Conservation (phyloP, 2,797 vertebrate genomes). For the Jordanella pulchra region DNA sequence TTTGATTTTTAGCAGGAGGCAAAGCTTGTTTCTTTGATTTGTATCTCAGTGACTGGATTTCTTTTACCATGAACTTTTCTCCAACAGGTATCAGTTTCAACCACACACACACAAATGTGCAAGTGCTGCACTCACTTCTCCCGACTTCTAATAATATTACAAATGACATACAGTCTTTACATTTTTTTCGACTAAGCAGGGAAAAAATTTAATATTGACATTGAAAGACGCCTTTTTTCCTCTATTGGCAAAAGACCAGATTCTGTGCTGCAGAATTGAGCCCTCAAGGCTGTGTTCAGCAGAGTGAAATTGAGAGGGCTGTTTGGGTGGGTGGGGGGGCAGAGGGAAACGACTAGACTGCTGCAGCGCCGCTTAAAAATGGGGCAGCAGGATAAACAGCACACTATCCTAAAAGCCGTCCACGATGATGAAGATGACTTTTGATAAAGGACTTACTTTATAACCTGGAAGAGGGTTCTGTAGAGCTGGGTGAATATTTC, state of each 20-base stretch:
- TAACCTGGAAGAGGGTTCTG: constrained; percentile 96
- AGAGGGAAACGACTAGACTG: constrained; percentile 40
- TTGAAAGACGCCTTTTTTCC: constrained; percentile 32
- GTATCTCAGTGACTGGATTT: constrained; percentile 30
- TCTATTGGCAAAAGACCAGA: constrained; percentile 63
- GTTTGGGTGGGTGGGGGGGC: constrained; percentile 14
- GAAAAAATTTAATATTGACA: constrained; percentile 23
- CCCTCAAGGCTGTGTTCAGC: constrained; percentile 70
- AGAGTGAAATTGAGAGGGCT: constrained; percentile 52
- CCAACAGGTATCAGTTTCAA: constrained; percentile 26
- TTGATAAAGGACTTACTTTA: constrained; percentile 88
- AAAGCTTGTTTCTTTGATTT: constrained; percentile 46
- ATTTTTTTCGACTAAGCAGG: constrained; percentile 28
- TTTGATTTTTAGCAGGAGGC: constrained; percentile 33
- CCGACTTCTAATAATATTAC: constrained; percentile 17
- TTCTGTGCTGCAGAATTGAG: constrained; percentile 65
- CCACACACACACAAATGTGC: not conserved
- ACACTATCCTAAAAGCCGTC: not conserved
- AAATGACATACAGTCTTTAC: constrained; percentile 14
- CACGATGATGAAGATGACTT: not conserved
- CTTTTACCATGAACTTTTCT: constrained; percentile 42
- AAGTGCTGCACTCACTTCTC: constrained; percentile 9
- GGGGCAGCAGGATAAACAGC: constrained; percentile 13
- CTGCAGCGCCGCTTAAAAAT: constrained; percentile 19
- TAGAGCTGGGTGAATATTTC: constrained; percentile 99